Evolutionary conservation across 2,797 vertebrate genomes (phyloP).

Genomic region (Hemibagrus guttatus): DNA sequence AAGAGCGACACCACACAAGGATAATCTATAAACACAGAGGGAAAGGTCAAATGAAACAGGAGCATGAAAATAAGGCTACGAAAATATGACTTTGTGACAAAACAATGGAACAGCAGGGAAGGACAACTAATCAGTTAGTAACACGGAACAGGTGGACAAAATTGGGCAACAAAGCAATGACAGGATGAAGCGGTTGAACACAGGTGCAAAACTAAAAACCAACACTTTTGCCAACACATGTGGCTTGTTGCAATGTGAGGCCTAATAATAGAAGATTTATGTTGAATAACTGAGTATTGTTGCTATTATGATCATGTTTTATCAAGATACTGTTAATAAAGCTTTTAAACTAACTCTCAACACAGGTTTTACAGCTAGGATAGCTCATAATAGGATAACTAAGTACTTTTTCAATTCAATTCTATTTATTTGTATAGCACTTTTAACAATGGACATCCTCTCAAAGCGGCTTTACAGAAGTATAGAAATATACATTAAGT

Average conservation of each 20-base stretch:
- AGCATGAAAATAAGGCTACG: background rate
- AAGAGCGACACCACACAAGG: background rate
- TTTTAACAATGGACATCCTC: too few species aligned
- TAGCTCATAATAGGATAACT: background rate
- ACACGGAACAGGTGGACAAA: background rate
- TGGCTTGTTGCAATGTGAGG: background rate
- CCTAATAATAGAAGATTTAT: background rate
- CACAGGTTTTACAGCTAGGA: background rate
- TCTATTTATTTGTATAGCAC: too few species aligned
- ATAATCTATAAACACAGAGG: background rate
- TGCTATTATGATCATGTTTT: background rate
- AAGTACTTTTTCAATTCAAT: too few species aligned
- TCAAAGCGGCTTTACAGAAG: too few species aligned
- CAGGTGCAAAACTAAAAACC: background rate
- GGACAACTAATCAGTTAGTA: background rate
- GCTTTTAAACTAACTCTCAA: background rate
- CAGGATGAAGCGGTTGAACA: background rate
- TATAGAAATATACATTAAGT: too few species aligned
- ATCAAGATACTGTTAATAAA: background rate
- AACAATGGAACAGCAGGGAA: background rate
- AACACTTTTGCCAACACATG: background rate
- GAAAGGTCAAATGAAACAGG: background rate
- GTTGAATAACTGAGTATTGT: background rate
- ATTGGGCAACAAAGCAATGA: constrained; percentile 1
- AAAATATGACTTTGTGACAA: background rate